Base-by-base conservation (phyloP, 92 coral and sea anemone genomes). In the Zoanthus sociatus region DNA sequence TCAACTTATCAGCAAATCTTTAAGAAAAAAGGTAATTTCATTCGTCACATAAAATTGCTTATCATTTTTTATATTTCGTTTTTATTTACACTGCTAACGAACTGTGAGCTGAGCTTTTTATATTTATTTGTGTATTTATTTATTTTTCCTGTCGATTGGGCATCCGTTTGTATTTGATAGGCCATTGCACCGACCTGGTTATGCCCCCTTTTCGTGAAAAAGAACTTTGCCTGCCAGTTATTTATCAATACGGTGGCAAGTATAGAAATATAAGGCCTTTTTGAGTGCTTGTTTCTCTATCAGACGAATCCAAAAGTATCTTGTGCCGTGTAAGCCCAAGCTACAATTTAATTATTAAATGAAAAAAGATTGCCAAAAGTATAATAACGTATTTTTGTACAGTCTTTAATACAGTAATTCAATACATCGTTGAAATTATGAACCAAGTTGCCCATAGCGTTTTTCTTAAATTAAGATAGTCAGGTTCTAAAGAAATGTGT, bases 381-480 rank as follows among this genome's bases (percentile, higher is more conserved):
- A 76, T 10, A 77, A 51, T 46, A 77, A 54, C 67, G 54, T 77
- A 77, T 77, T 77, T 77, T 77, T 77, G 82, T 77, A 77, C 82
- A 55, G 48, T 58, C 66, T 77, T 77, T 77, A 77, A 51, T 77
- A 31, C 7, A 30, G 66, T 26, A 54, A 53, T 53, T 77, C 16
- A 50, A 53, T 63, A 6, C 63, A 18, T 77, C 67, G 21, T 71
- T 51, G 16, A 51, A 14, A 50, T 54, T 37, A 66, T 77, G 68
- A 69, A 69, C 9, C 18, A 7, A 16, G 21, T 20, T 63, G 17
- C 17, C 8, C 69, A 63, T 63, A 42, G 18, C n/a, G 47, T 2
- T 45, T 71, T 74, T 18, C 31, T 5, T 20, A 47, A 74, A 47
- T 5, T 15, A 46, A 10, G 11, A 45, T 47, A 5, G 42, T 37